Conservation (phyloP, 2,888 invertebrate genomes). For the Synergus umbraculus region DNA sequence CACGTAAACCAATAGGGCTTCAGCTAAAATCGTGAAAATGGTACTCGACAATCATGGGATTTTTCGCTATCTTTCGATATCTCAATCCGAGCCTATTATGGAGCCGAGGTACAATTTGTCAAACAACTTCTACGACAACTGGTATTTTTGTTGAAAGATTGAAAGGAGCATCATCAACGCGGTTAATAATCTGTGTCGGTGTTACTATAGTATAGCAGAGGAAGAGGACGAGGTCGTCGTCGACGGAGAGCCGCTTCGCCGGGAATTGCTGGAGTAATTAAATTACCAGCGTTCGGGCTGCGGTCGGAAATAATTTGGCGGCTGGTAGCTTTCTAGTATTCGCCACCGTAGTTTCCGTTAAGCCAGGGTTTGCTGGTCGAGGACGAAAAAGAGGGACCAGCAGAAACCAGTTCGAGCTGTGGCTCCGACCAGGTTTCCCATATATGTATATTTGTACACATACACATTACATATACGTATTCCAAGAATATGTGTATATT, state of each 20-base stretch:
- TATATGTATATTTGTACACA: conserved; percentile 37
- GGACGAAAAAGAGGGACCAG: conserved; percentile 46
- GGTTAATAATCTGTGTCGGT: conserved; percentile 23
- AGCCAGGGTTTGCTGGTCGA: conserved; percentile 52
- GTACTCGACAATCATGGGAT: no score
- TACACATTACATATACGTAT: conserved; percentile 36
- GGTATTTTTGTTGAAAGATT: not conserved
- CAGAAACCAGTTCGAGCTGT: conserved; percentile 43
- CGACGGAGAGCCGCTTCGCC: conserved; percentile 57
- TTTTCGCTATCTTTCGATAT: no score
- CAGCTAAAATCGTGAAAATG: no score
- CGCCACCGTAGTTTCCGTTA: conserved; percentile 65
- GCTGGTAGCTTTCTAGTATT: conserved; percentile 68
- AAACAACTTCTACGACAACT: not conserved
- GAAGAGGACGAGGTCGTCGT: conserved; percentile 26
- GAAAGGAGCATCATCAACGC: conserved; percentile 21
- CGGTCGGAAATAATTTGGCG: conserved; percentile 75
- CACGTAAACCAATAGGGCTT: no score
- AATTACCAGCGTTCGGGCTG: conserved; percentile 72
- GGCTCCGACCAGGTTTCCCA: conserved; percentile 45
- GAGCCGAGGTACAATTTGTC: not conserved
- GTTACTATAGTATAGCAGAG: conserved; percentile 6
- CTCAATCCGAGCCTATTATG: not conserved
- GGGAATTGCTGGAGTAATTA: conserved; percentile 71
- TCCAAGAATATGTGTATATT: conserved; percentile 45